Conservation (phyloP, 2,797 vertebrate species). For the Artibeus jamaicensis region DNA sequence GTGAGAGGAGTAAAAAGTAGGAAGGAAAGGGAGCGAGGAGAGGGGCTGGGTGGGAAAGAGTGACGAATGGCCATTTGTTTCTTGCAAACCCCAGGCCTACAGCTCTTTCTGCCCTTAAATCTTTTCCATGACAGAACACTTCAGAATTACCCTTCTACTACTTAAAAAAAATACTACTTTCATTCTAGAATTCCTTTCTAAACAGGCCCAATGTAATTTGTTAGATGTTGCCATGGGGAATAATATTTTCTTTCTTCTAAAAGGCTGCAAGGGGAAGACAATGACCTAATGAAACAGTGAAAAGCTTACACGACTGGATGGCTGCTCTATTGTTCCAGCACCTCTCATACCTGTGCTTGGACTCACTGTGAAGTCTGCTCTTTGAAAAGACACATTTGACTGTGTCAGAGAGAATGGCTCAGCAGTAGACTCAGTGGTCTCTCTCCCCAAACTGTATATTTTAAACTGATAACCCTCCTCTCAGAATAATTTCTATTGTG, state of each 20-base stretch:
- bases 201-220: slow-evolving; percentile 50
- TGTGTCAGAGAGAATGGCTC: slow-evolving; percentile 35
- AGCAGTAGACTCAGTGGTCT: slow-evolving; percentile 28
- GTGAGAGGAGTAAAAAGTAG: background rate
- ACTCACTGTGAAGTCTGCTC: background rate
- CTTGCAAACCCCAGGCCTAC: background rate
- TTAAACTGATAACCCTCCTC: slow-evolving; percentile 55
- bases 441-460: slow-evolving; percentile 49
- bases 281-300: slow-evolving; percentile 53
- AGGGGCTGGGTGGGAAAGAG: background rate
- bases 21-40: background rate
- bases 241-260: slow-evolving; percentile 57
- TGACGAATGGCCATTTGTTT: background rate
- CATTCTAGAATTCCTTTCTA: slow-evolving; percentile 51
- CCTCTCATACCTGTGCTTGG: background rate
- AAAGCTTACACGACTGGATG: background rate
- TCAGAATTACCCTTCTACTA: background rate
- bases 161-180: slow-evolving; percentile 29
- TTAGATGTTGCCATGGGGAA: slow-evolving; percentile 26
- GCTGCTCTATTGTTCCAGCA: slow-evolving; percentile 47
- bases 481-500: slow-evolving; percentile 50
- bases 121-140: slow-evolving; percentile 39
- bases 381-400: slow-evolving; percentile 25
- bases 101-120: background rate
- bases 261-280: slow-evolving; percentile 54